Evolutionary conservation across 2,113 vertebrate genomes (phyloP), one percentile per base, ranked within the genome.

Genomic region (Gorsachius goisagi): DNA sequence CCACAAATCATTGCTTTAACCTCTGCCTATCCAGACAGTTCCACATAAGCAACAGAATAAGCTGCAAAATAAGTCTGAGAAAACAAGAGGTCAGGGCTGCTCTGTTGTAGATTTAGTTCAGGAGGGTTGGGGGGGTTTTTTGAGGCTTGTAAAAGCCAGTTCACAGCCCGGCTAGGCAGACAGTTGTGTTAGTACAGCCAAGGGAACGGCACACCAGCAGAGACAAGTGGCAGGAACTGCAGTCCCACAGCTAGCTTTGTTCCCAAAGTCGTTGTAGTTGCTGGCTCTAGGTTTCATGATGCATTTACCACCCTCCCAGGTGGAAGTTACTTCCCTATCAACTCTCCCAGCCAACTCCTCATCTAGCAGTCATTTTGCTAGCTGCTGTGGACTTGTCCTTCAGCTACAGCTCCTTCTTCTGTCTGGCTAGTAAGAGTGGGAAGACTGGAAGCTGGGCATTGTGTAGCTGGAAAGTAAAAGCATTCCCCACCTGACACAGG

Each of bases 281-380:
- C 15, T 72, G 26, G 39, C 47, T 83, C n/a, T 14, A 24, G 4
- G 7, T 17, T 59, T 76, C 53, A 35, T 0, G 0, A 52, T 0
- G 8, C 4, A 30, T 71, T 81, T 78, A 72, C 79, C 66, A 17
- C 35, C 19, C 50, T 63, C 7, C 13, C 14, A 41, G 55, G 15
- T 8, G 21, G 17, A 85, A 19, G 18, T 55, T 22, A 32, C 15
- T 41, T 56, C 22, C 16, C 2, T 49, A 53, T 5, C n/a, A 35
- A 35, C n/a, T 55, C 21, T 56, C 22, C 53, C 24, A 82, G 27
- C 4, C 64, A 74, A 27, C 18, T 37, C 72, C n/a, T 39, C 67
- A 69, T 12, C 33, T 39, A 33, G 9, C 18, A 5, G 23, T 33
- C 10, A 5, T 41, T 79, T 53, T 52, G 47, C 63, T 55, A 0